Conservation (phyloP, 2,113 vertebrate species). For the Philantomba maxwellii region DNA sequence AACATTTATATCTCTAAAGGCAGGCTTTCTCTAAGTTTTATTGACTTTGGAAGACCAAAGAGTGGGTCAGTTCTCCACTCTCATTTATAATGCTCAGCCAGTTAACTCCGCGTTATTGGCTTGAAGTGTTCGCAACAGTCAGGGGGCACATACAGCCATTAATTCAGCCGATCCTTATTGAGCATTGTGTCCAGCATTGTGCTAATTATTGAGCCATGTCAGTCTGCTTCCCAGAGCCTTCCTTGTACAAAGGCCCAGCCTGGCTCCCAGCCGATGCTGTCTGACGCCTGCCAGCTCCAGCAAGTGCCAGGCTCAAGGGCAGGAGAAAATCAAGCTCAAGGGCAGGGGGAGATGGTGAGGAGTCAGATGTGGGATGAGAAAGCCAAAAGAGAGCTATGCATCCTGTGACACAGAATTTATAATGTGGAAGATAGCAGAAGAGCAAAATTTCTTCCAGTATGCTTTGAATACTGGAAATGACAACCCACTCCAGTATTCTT, state of each 20-base stretch:
- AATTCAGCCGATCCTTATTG: constrained; percentile 49
- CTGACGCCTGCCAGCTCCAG: background rate
- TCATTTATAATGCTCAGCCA: constrained; percentile 38
- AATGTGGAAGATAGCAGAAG: background rate
- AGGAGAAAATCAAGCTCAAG: constrained; percentile 10
- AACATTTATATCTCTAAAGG: background rate
- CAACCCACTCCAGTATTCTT: background rate
- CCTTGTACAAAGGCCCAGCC: background rate
- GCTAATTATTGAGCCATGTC: constrained; percentile 47
- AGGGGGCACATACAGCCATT: constrained; percentile 20
- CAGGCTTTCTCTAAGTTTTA: constrained; percentile 12
- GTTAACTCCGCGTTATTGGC: background rate
- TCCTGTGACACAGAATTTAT: background rate
- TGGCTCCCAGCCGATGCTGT: background rate
- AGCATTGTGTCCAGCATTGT: constrained; percentile 4
- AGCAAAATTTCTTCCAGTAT: background rate
- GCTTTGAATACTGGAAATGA: background rate
- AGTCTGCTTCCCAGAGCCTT: background rate
- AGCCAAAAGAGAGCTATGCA: background rate
- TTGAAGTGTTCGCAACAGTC: background rate
- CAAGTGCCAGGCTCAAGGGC: background rate
- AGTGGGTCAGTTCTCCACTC: background rate
- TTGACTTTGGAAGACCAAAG: background rate
- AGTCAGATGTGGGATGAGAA: background rate
- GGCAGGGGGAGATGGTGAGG: background rate